Percentiles rank a stretch among this genome's conserved stretches.
phyloP scores from a whole-genome alignment of 2,888 invertebrate genomes.

The Microdon myrmicae region DNA sequence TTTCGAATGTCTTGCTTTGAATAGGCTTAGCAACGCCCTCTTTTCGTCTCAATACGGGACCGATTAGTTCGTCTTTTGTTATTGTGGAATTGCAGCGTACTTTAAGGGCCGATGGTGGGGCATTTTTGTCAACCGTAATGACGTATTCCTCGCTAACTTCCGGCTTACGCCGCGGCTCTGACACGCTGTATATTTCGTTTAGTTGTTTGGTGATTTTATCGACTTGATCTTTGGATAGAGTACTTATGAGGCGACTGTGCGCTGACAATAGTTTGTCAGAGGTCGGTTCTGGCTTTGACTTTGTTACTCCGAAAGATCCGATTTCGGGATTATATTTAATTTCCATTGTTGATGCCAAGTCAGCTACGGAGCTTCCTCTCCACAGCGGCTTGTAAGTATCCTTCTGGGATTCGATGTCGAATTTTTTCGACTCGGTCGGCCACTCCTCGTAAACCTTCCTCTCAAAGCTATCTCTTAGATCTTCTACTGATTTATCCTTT shows the following conservation, averaged over 20 bases:
- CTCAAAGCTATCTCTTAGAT: slow-evolving; percentile 81
- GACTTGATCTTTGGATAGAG: slow-evolving; percentile 85
- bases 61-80: slow-evolving; percentile 66
- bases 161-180: slow-evolving; percentile 57
- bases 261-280: slow-evolving; percentile 70
- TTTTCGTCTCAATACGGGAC: slow-evolving; percentile 60
- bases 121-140: slow-evolving; percentile 70
- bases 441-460: slow-evolving; percentile 71
- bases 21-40: slow-evolving; percentile 57
- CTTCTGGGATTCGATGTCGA: slow-evolving; percentile 67
- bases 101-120: slow-evolving; percentile 67
- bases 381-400: slow-evolving; percentile 84
- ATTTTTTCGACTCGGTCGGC: slow-evolving; percentile 66
- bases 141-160: slow-evolving; percentile 69
- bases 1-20: slow-evolving; percentile 35
- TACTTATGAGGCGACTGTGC: slow-evolving; percentile 83
- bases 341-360: slow-evolving; percentile 79
- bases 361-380: slow-evolving; percentile 84
- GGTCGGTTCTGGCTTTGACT: slow-evolving; percentile 51
- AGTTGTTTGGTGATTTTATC: slow-evolving; percentile 82
- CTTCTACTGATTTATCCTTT: slow-evolving; percentile 88
- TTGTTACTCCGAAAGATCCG: slow-evolving; percentile 51
- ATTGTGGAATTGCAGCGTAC: slow-evolving; percentile 72
- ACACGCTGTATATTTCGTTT: slow-evolving; percentile 80
- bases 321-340: slow-evolving; percentile 70